Evolutionary conservation across 2,797 vertebrate species (phyloP).

Genomic region (Argentina silus): DNA sequence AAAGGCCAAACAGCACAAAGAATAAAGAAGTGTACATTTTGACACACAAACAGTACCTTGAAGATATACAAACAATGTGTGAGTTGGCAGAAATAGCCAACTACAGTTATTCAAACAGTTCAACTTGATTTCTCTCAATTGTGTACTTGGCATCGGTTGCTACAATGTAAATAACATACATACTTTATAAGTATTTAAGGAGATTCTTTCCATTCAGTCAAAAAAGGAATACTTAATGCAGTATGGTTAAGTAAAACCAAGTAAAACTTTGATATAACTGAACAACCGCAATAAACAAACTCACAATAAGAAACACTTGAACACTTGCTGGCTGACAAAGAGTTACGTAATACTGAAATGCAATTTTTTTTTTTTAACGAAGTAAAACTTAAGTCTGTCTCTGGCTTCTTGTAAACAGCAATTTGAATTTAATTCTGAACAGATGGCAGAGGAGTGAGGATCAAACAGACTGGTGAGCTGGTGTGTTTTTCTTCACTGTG

Average conservation of each 20-base stretch:
- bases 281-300: constrained; percentile 59
- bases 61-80: constrained; percentile 64
- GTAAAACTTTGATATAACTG: constrained; percentile 50
- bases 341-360: constrained; percentile 71
- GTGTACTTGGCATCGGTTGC: constrained; percentile 56
- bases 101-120: constrained; percentile 56
- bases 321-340: constrained; percentile 62
- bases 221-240: constrained; percentile 59
- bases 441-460: constrained; percentile 69
- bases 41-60: constrained; percentile 70
- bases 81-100: constrained; percentile 55
- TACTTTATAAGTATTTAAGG: constrained; percentile 44
- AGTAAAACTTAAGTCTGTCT: constrained; percentile 43
- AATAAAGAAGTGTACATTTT: constrained; percentile 58
- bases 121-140: constrained; percentile 53
- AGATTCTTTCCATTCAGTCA: constrained; percentile 63
- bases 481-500: constrained; percentile 42
- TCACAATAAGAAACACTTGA: constrained; percentile 54
- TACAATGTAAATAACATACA: constrained; percentile 63
- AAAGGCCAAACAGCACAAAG: constrained; percentile 43
- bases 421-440: constrained; percentile 78
- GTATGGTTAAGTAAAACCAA: constrained; percentile 45
- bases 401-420: constrained; percentile 79
- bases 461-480: constrained; percentile 54
- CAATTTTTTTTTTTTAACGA: constrained; percentile 33